These are phyloP conservation scores for Ichneumon xanthorius DNA, from an alignment of 2,888 invertebrate species.

Conservation along the genomic window DNA sequence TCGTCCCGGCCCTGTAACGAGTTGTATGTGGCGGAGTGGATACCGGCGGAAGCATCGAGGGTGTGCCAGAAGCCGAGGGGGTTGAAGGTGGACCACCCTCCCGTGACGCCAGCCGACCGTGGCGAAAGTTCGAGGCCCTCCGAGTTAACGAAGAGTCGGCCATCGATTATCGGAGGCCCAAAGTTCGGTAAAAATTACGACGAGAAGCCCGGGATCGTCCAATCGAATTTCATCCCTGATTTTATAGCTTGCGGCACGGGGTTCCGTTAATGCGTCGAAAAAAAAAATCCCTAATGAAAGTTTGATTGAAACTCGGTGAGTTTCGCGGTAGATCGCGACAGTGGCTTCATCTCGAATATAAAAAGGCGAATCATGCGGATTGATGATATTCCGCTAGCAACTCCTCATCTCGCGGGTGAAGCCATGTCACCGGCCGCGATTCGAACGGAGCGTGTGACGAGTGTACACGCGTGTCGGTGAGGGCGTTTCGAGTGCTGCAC, in stretches of 20 bases:
- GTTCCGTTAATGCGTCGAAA: neutral
- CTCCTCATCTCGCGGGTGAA: neutral
- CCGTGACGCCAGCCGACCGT: constrained; percentile 45
- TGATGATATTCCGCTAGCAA: neutral
- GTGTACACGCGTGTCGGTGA: neutral
- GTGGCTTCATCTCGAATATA: neutral
- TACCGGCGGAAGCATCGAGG: constrained; percentile 2
- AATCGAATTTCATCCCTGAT: constrained; percentile 44
- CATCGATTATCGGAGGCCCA: constrained; percentile 32
- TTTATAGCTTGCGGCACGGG: neutral
- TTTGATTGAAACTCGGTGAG: neutral
- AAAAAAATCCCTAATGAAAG: neutral
- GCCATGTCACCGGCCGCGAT: neutral
- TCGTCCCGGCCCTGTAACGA: constrained; percentile 60
- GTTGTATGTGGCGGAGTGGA: constrained; percentile 61
- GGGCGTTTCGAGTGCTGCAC: neutral
- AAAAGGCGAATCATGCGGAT: constrained; percentile 1
- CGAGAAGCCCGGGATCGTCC: neutral
- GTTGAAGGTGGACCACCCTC: constrained; percentile 1
- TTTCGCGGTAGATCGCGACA: neutral
- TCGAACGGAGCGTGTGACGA: neutral
- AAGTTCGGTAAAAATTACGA: constrained; percentile 38
- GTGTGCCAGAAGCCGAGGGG: neutral
- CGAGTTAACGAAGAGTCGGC: constrained; percentile 28
- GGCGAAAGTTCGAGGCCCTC: constrained; percentile 44